A percentile compares a stretch with the other conserved stretches of the same genome.
Evolutionary conservation across 2,888 invertebrate species (phyloP).

Genomic region (Serrognathus titanus): DNA sequence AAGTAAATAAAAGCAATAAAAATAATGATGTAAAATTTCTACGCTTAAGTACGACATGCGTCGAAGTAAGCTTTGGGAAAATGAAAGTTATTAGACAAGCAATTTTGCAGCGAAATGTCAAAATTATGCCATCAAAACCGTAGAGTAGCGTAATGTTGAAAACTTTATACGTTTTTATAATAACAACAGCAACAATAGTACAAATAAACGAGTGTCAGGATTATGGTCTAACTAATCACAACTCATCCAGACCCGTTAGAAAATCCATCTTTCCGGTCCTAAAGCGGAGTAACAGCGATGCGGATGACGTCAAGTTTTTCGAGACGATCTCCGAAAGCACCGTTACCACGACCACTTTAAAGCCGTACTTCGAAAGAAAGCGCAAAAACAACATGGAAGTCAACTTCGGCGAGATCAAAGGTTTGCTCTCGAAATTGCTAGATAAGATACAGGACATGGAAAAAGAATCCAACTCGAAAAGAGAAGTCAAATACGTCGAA

Average conservation of each 20-base stretch:
- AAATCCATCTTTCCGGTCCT: neutral
- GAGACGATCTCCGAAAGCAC: conserved; percentile 21
- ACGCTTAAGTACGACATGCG: no score
- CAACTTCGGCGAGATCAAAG: conserved; percentile 24
- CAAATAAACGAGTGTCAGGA: conserved; percentile 15
- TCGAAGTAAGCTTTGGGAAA: no score
- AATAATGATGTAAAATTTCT: no score
- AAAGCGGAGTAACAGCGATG: neutral
- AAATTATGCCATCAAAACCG: conserved; percentile 20
- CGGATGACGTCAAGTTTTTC: conserved; percentile 21
- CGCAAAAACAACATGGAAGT: conserved; percentile 12
- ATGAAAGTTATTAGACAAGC: no score
- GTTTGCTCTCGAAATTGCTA: conserved; percentile 21
- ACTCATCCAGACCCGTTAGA: neutral
- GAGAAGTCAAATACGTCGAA: neutral
- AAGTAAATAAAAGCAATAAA: no score
- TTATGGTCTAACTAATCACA: neutral
- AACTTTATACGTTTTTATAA: conserved; percentile 28
- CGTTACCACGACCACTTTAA: neutral
- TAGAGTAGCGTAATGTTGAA: conserved; percentile 22
- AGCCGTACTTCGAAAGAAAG: neutral
- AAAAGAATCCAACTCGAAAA: conserved; percentile 9
- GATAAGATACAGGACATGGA: conserved; percentile 22
- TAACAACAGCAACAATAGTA: conserved; percentile 24
- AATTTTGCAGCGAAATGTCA: conserved; percentile 20